A percentile compares a stretch with the other conserved stretches of the same genome.
These are phyloP conservation scores for Chionodraco myersi DNA, from an alignment of 2,113 vertebrate genomes.

Conservation along the genomic window DNA sequence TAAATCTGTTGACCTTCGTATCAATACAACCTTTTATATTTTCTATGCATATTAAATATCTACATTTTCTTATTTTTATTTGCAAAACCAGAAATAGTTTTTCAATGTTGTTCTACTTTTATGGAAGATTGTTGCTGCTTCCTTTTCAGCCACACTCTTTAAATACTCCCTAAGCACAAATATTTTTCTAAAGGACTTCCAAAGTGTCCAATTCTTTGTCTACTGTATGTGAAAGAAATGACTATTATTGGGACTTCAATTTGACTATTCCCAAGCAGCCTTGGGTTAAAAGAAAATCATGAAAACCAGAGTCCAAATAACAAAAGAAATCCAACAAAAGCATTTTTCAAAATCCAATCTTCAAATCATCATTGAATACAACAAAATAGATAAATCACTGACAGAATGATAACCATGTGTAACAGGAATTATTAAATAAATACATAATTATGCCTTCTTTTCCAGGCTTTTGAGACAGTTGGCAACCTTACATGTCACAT, in stretches of 20 bases:
- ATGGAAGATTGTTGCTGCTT: no score
- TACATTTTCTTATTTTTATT: background rate
- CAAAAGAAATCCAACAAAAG: background rate
- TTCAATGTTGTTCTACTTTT: no score
- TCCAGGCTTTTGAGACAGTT: background rate
- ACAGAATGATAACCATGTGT: background rate
- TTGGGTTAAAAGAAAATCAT: background rate
- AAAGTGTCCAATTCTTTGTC: background rate
- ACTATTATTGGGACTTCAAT: background rate
- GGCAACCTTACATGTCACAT: background rate
- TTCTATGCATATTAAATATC: background rate
- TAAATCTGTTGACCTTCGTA: background rate
- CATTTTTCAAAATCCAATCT: background rate
- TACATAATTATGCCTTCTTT: background rate
- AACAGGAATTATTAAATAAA: background rate
- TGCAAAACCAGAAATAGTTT: background rate
- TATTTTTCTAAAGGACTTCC: background rate
- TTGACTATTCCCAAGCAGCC: background rate
- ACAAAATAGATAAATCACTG: background rate
- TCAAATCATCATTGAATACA: constrained; percentile 2
- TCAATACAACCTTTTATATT: background rate
- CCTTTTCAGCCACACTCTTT: no score
- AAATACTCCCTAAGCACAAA: background rate
- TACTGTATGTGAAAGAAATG: background rate
- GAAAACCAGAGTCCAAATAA: background rate